These are phyloP conservation scores for Turritopsis rubra DNA, from an alignment of 30 jellyfish, hydroid and myxozoan genomes.

Conservation along the genomic window DNA sequence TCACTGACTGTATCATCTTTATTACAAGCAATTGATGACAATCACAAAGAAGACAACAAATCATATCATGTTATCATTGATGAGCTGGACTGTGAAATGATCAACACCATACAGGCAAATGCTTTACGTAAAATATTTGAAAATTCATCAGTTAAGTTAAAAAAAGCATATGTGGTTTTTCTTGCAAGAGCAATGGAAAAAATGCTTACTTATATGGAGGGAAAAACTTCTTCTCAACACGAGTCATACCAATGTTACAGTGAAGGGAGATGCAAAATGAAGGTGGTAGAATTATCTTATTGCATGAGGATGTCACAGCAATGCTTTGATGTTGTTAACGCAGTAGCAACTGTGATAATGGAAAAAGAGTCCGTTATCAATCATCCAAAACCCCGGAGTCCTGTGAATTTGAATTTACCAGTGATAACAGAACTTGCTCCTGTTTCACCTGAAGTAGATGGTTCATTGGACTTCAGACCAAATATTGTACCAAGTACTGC, in stretches of 20 bases:
- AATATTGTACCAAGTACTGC: too few species aligned
- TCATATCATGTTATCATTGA: neutral
- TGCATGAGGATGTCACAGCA: neutral
- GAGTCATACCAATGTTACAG: neutral
- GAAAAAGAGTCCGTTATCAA: neutral
- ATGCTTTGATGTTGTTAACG: neutral
- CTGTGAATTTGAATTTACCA: neutral
- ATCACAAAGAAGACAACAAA: neutral
- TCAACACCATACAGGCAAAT: neutral
- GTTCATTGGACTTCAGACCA: too few species aligned
- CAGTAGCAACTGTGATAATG: neutral
- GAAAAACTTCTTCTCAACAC: neutral
- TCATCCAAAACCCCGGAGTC: neutral
- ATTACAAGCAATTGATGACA: neutral
- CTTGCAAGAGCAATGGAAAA: neutral
- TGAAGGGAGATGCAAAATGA: neutral
- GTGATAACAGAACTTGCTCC: neutral
- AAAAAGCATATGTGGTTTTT: neutral
- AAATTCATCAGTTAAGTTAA: neutral
- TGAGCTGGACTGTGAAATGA: neutral
- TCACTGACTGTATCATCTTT: neutral
- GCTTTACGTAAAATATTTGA: neutral
- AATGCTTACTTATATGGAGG: neutral
- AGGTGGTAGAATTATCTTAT: neutral
- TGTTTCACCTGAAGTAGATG: neutral